Evolutionary conservation across 2,113 vertebrate species (phyloP).

Genomic region (Seriola rivoliana): DNA sequence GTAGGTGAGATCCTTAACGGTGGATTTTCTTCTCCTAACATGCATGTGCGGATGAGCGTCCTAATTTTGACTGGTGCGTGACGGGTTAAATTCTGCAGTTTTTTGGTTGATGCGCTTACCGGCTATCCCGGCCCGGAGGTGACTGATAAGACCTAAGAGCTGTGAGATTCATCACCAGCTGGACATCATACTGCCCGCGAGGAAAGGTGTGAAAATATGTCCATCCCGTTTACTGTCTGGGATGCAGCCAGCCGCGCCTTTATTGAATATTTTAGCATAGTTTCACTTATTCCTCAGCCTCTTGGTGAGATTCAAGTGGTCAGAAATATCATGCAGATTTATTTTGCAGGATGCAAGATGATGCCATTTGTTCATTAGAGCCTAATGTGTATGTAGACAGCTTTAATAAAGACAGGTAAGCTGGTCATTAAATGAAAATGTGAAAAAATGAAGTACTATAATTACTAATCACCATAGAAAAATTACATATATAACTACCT

Average conservation of each 20-base stretch:
- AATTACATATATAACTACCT: background rate
- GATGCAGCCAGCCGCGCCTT: background rate
- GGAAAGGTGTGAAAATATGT: slow-evolving; percentile 34
- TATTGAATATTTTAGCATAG: background rate
- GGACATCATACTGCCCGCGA: background rate
- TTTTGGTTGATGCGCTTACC: slow-evolving; percentile 69
- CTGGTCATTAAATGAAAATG: background rate
- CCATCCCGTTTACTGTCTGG: background rate
- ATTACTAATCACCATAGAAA: background rate
- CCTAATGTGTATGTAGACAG: background rate
- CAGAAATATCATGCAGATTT: background rate
- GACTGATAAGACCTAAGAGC: slow-evolving; percentile 18
- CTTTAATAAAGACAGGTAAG: background rate
- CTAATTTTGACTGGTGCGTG: slow-evolving; percentile 41
- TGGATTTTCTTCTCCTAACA: slow-evolving; percentile 7
- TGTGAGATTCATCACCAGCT: slow-evolving; percentile 1
- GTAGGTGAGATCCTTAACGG: slow-evolving; percentile 38
- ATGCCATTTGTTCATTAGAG: background rate
- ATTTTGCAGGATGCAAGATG: slow-evolving; percentile 5
- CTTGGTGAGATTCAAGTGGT: background rate
- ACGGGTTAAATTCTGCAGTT: slow-evolving; percentile 89
- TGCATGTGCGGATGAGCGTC: slow-evolving; percentile 19
- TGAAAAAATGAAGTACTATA: background rate
- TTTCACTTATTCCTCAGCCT: background rate
- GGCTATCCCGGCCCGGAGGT: slow-evolving; percentile 52